These are phyloP conservation scores for Chelonoidis abingdonii DNA, from an alignment of 2,113 vertebrate species.

Conservation along the genomic window DNA sequence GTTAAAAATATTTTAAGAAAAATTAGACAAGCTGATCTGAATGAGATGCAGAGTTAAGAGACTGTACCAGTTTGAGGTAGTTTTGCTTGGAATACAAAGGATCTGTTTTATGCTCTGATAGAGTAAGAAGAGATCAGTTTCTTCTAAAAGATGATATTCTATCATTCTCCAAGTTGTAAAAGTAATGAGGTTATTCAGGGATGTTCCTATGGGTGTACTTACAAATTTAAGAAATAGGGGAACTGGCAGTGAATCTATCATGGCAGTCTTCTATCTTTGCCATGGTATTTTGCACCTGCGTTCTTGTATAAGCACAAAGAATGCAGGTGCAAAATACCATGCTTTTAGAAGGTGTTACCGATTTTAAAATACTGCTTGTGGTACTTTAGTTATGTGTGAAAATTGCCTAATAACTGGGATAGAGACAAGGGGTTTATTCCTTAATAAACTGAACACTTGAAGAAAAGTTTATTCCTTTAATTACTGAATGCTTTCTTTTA, in stretches of 20 bases:
- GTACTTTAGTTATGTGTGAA: not conserved
- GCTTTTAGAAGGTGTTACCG: not conserved
- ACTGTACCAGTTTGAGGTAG: not conserved
- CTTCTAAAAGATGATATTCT: not conserved
- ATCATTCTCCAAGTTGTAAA: not conserved
- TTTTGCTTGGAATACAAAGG: not conserved
- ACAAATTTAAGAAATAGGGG: not conserved
- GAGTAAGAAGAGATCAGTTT: not conserved
- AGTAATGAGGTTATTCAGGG: not conserved
- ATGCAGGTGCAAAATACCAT: not conserved
- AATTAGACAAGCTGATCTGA: not conserved
- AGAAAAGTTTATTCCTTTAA: not conserved
- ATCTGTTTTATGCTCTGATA: not conserved
- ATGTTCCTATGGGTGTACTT: not conserved
- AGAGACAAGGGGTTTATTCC: not conserved
- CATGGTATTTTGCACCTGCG: not conserved
- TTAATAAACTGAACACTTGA: not conserved
- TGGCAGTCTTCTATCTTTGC: not conserved
- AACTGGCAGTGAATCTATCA: not conserved
- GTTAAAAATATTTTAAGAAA: not conserved
- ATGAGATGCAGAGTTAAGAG: not conserved
- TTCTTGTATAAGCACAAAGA: not conserved
- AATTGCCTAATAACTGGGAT: not conserved
- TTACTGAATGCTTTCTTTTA: not conserved
- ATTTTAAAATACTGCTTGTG: not conserved